These are phyloP conservation scores for Ctena decussata DNA, from an alignment of 2,888 invertebrate genomes.

Conservation along the genomic window DNA sequence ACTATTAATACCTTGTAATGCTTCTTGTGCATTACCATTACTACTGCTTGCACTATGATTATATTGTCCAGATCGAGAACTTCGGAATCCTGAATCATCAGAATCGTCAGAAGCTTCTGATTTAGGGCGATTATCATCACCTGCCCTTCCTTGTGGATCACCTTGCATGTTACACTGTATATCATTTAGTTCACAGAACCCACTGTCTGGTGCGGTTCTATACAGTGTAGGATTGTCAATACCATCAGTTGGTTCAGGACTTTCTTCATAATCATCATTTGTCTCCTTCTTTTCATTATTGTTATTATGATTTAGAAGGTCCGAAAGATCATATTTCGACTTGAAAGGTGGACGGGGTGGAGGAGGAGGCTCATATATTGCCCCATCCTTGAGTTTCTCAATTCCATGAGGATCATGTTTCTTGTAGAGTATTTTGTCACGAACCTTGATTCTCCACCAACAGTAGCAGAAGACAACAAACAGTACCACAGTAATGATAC, in stretches of 20 bases:
- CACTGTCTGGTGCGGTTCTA: conserved; percentile 75
- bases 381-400: conserved; percentile 56
- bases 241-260: conserved; percentile 62
- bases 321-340: conserved; percentile 23
- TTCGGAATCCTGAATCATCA: conserved; percentile 83
- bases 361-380: conserved; percentile 68
- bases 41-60: conserved; percentile 75
- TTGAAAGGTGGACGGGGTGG: conserved; percentile 70
- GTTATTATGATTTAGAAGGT: conserved; percentile 47
- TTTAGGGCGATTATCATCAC: conserved; percentile 75
- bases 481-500: conserved; percentile 80
- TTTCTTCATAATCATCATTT: conserved; percentile 62
- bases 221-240: conserved; percentile 66
- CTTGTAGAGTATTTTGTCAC: conserved; percentile 77
- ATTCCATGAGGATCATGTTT: conserved; percentile 79
- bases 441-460: conserved; percentile 78
- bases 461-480: conserved; percentile 84
- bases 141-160: conserved; percentile 4
- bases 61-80: conserved; percentile 80
- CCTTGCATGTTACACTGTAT: conserved; percentile 66
- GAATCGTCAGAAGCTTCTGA: conserved; percentile 83
- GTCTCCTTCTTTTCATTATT: conserved; percentile 51
- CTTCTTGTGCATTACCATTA: conserved; percentile 70
- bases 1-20: conserved; percentile 37
- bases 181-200: conserved; percentile 75